These are phyloP conservation scores for Bos javanicus DNA, from an alignment of 2,113 vertebrate genomes.

Conservation along the genomic window DNA sequence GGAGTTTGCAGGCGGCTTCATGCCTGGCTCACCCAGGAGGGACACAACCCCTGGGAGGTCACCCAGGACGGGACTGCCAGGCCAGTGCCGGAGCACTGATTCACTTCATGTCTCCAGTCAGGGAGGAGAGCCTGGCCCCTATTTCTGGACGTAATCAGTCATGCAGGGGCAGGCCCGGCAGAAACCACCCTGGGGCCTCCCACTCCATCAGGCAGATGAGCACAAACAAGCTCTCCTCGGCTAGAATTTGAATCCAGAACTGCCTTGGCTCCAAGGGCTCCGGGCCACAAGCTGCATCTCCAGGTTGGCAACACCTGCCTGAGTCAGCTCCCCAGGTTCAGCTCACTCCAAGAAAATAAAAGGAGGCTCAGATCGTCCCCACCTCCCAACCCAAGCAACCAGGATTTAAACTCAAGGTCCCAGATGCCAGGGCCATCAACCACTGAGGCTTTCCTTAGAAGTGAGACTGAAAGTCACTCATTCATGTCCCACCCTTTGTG, in stretches of 20 bases:
- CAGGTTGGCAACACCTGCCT: neutral
- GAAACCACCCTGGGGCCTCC: neutral
- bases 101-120: neutral
- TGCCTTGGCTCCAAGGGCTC: neutral
- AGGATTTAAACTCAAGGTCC: neutral
- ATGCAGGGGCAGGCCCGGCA: neutral
- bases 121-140: neutral
- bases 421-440: neutral
- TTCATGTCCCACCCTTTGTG: neutral
- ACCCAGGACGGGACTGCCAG: rapidly evolving
- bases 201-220: neutral
- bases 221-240: neutral
- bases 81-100: neutral
- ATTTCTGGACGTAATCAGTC: neutral
- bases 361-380: neutral
- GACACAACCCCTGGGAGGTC: neutral
- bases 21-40: neutral
- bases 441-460: neutral
- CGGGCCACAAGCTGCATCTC: neutral
- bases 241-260: neutral
- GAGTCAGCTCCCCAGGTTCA: neutral
- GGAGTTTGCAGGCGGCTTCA: neutral
- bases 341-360: neutral
- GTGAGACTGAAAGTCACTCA: neutral
- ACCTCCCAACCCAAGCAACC: neutral